Base-by-base conservation (phyloP, 2,888 invertebrate genomes). In the Gymnosoma rotundatum region DNA sequence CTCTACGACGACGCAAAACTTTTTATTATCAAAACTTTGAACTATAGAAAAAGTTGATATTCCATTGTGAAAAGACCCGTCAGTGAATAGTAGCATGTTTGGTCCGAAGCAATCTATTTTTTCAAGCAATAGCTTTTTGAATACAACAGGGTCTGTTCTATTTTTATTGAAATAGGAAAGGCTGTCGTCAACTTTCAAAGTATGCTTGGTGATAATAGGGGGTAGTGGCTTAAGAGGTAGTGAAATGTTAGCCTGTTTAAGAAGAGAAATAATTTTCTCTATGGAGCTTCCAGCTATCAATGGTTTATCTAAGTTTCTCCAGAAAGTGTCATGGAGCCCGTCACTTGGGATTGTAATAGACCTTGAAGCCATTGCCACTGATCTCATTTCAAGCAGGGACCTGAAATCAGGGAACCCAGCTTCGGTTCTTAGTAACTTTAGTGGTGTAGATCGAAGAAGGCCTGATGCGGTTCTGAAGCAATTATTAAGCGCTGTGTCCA, bases 391-490 rank as follows among this genome's bases (percentile, higher is more conserved):
- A 25, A 66, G n/a, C 8, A 66, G 16, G n/a, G 6, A 25, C 10
- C 45, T 6, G 12, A 67, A 36, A 3, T 67, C 38, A 14, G 9
- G 2, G 12, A 67, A 67, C 0, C 18, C 25, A 8, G 67, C 36
- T 8, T 36, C 67, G 10, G 0, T 52, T 50, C 16, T 52, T 14
- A 67, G 21, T 1, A 48, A 21, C 2, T 10, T 7, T 9, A 50
- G 2, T 18, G 18, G 32, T 4, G 32, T 66, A 6, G 50, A 1
- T 9, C 25, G 64, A 3, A 64, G 48, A 6, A 64, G 21, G 7
- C 64, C 48, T 16, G 48, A 64, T 14, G 50, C 64, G 6, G 18
- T 50, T 63, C 14, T 63, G 16, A 64, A 64, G n/a, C 64, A 64
- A 1, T 45, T 48, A 2, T 50, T 64, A 0, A 64, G 4, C 4